Evolutionary conservation across 1,140 invertebrate genomes (phyloP).

Genomic region (Trachymyrmex septentrionalis): DNA sequence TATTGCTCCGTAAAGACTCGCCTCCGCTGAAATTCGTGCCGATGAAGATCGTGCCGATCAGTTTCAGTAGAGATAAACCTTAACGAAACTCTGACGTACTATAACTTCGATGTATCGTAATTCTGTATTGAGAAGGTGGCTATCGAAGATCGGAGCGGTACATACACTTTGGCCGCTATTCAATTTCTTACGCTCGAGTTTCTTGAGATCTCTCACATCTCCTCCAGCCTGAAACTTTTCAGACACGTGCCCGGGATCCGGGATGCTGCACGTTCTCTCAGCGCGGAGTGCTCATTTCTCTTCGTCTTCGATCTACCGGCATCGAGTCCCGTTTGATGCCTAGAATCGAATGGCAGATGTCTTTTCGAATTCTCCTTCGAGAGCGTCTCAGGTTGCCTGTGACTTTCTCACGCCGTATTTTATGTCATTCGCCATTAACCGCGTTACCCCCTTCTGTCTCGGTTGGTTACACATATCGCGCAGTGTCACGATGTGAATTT

Average conservation of each 20-base stretch:
- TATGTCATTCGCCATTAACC: conserved; percentile 39
- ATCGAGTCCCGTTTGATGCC: conserved; percentile 11
- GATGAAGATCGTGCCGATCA: too few relatives aligned
- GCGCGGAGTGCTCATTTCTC: conserved; percentile 52
- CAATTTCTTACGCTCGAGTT: conserved; percentile 69
- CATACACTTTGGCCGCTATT: conserved; percentile 58
- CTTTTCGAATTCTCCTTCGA: conserved; percentile 53
- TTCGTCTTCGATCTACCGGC: conserved; percentile 39
- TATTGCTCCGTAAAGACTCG: too few relatives aligned
- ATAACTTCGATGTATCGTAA: conserved; percentile 17
- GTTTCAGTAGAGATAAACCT: too few relatives aligned
- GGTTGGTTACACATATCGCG: conserved; percentile 1
- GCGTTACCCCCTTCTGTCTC: background rate
- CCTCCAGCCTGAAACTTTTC: conserved; percentile 54
- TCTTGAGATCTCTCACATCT: conserved; percentile 48
- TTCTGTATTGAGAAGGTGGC: conserved; percentile 28
- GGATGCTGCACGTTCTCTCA: conserved; percentile 54
- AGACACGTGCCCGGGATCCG: conserved; percentile 63
- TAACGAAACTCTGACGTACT: background rate
- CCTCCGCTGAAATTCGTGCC: too few relatives aligned
- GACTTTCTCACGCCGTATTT: conserved; percentile 28
- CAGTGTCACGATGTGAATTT: conserved; percentile 2
- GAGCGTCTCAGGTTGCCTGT: conserved; percentile 18
- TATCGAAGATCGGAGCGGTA: conserved; percentile 24
- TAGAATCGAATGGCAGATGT: conserved; percentile 55